Evolutionary conservation across 1,140 invertebrate species (phyloP), one percentile per base, ranked within the genome.

Genomic region (Polyergus mexicanus): DNA sequence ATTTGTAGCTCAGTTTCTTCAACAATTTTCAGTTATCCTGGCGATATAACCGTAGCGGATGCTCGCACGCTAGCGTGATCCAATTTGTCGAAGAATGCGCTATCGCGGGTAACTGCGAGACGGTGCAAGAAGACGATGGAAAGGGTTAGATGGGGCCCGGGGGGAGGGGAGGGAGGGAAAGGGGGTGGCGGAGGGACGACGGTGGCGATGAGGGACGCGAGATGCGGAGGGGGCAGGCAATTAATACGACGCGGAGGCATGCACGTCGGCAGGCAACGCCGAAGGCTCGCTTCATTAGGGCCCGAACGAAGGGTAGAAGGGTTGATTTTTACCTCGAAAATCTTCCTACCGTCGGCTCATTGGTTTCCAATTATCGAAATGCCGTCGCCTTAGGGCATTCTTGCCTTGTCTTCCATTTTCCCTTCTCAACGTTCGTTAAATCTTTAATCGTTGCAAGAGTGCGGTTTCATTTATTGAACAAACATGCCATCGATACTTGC

Each of bases 71-170:
- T 94, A 92, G 93, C 94, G 93, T 94, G 93, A 94, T 94, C 93
- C 92, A 94, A 94, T 94, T 94, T 94, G 93, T 94, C 93, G 93
- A 94, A 94, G 93, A 94, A 94, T 94, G 93, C 87, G 91, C 87
- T 89, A 92, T 91, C 90, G 90, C 88, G 90, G 90, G 81, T 78
- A 90, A 91, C 90, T 89, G 87, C 83, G 74, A 87, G 85, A 71
- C 74, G 88, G 78, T 81, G 87, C 84, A 89, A 84, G 75, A 90
- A 77, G 87, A 78, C 84, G 78, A 47, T 69, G 65, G 72, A 86
- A 89, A 83, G 84, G 88, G 77, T 62, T 78, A 69, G 56, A 76
- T 69, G 81, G 72, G 38, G 65, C 76, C 44, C 60, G 47, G 3
- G 32, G 32, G 3, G 32, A 4, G 32, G 32, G 1, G 65, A 77